phyloP scores from a whole-genome alignment of 2,888 invertebrate genomes.

The Mermis nigrescens region DNA sequence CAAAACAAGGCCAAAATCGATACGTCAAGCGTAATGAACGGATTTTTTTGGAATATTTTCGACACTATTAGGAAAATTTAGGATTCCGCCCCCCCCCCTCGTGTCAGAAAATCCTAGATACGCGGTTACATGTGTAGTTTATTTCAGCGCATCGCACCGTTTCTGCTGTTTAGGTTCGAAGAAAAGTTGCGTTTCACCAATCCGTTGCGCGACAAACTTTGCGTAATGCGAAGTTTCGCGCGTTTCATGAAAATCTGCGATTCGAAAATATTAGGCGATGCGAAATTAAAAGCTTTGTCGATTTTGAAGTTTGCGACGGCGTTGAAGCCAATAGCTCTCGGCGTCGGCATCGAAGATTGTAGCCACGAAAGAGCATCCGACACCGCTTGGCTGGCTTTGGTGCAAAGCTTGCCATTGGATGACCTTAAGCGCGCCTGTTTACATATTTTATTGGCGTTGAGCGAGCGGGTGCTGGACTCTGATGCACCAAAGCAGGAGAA shows the following conservation, averaged over 20 bases:
- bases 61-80: too few species aligned
- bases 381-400: background rate
- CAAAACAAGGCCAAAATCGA: too few species aligned
- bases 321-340: too few species aligned
- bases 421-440: background rate
- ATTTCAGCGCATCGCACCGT: too few species aligned
- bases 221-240: background rate
- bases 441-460: too few species aligned
- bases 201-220: background rate
- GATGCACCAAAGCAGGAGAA: too few species aligned
- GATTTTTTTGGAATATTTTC: too few species aligned
- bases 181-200: background rate
- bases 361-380: background rate
- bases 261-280: background rate
- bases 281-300: background rate
- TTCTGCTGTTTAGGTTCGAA: background rate
- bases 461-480: too few species aligned
- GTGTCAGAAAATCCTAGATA: too few species aligned
- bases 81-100: too few species aligned
- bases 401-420: background rate
- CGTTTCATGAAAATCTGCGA: background rate
- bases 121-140: too few species aligned
- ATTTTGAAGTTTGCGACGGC: background rate
- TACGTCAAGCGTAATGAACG: too few species aligned
- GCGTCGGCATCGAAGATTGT: background rate